A percentile compares a stretch with the other conserved stretches of the same genome.
These are phyloP conservation scores for Corynorhinus townsendii DNA, from an alignment of 2,113 vertebrate species.

Conservation along the genomic window DNA sequence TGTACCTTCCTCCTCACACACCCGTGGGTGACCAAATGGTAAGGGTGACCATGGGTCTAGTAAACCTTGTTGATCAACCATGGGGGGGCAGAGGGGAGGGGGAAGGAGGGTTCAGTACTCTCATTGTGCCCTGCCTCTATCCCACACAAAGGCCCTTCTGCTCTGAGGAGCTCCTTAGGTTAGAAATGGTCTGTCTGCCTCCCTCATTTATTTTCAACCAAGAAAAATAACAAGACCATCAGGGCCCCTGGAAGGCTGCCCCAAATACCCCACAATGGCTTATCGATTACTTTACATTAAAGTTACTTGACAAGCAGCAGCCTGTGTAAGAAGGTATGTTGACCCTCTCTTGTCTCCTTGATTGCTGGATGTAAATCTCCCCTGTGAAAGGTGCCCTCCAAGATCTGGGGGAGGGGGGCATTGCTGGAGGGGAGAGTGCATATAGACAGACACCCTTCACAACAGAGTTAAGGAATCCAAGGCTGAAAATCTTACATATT, in stretches of 20 bases:
- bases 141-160: neutral
- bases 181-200: neutral
- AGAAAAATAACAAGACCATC: neutral
- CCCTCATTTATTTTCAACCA: neutral
- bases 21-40: neutral
- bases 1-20: accelerated
- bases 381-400: neutral
- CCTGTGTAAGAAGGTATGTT: neutral
- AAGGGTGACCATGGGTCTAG: accelerated
- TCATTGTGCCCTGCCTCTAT: neutral
- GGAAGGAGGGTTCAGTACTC: accelerated
- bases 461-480: no score
- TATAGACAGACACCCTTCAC: no score
- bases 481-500: neutral
- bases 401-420: no score
- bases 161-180: neutral
- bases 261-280: neutral
- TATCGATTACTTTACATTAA: neutral
- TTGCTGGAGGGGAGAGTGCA: neutral
- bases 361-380: neutral
- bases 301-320: neutral
- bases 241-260: neutral
- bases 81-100: no score
- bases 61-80: neutral
- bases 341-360: neutral